phyloP scores from a whole-genome alignment of 2,888 invertebrate species.

The Atrina japonica region DNA sequence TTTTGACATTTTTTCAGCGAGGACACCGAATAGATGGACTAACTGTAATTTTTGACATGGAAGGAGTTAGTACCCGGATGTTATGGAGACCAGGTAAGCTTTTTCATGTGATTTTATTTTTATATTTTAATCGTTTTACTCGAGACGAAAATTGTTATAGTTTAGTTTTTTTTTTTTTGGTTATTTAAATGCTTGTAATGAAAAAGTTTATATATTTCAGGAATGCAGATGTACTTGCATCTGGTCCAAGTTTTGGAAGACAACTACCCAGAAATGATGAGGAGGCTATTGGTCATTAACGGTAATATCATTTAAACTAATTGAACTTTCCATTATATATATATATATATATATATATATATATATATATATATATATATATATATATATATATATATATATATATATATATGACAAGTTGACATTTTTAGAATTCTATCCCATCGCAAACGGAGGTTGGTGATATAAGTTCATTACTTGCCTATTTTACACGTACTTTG shows the following conservation, averaged over 20 bases:
- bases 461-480: too few relatives aligned
- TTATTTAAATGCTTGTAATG: too few relatives aligned
- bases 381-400: background rate
- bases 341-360: background rate
- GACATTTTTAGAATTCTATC: too few relatives aligned
- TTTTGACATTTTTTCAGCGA: constrained; percentile 58
- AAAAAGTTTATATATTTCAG: constrained; percentile 82
- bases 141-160: too few relatives aligned
- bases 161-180: too few relatives aligned
- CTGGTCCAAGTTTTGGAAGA: constrained; percentile 93
- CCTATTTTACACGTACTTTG: too few relatives aligned
- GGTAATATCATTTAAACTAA: constrained; percentile 84
- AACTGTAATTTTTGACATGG: constrained; percentile 81
- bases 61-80: constrained; percentile 79
- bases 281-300: constrained; percentile 92
- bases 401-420: too few relatives aligned
- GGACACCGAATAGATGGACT: constrained; percentile 77
- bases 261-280: constrained; percentile 95
- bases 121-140: constrained; percentile 1
- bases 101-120: too few relatives aligned
- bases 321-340: too few relatives aligned
- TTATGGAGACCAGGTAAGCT: constrained; percentile 90
- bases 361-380: background rate
- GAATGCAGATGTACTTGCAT: constrained; percentile 90
- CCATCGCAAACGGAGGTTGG: too few relatives aligned